Percentiles rank a stretch among this genome's conserved stretches.
Evolutionary conservation across 2,113 vertebrate species (phyloP).

Genomic region (Pterocles burchelli): DNA sequence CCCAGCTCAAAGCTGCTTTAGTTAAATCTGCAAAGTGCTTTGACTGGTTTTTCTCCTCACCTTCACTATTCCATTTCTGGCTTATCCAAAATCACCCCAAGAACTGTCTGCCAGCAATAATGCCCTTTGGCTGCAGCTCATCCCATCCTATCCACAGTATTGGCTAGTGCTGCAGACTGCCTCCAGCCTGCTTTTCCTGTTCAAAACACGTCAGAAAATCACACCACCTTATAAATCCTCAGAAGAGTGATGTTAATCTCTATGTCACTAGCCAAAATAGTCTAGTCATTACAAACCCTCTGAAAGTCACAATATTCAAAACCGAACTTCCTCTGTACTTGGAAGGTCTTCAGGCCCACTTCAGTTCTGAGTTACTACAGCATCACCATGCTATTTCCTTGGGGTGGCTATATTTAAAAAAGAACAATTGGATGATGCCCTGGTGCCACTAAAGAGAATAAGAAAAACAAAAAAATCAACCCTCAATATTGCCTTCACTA

Average conservation of each 20-base stretch:
- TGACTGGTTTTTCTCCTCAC: neutral
- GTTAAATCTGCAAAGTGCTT: neutral
- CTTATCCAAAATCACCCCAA: neutral
- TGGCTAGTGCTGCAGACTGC: neutral
- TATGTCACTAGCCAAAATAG: neutral
- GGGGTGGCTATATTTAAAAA: neutral
- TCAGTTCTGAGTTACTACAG: neutral
- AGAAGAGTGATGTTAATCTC: neutral
- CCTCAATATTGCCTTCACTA: neutral
- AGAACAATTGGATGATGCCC: neutral
- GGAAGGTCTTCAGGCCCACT: neutral
- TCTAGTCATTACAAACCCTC: neutral
- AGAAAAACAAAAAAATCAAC: neutral
- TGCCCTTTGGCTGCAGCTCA: neutral
- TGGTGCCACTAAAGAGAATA: neutral
- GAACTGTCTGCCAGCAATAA: neutral
- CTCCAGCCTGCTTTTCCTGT: neutral
- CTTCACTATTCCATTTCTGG: neutral
- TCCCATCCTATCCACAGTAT: neutral
- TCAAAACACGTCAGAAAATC: neutral
- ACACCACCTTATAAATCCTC: neutral
- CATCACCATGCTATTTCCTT: rapidly evolving
- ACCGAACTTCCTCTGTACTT: neutral
- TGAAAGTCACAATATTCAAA: neutral
- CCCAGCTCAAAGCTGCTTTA: neutral